Conservation (phyloP, 2,888 invertebrate genomes). For the Eupsilia transversa region DNA sequence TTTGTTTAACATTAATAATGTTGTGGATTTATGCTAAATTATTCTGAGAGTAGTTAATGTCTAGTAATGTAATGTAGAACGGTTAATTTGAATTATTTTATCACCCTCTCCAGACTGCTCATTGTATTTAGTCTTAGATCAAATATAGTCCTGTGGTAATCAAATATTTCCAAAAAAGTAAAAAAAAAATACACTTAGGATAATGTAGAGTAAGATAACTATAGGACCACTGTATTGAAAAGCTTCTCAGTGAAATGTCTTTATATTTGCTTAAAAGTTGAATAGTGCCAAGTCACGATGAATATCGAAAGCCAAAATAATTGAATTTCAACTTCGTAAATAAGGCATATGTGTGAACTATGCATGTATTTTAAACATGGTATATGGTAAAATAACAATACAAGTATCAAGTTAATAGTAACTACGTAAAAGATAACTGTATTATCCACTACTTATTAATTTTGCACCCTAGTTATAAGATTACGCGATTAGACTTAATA, state of each 20-base stretch:
- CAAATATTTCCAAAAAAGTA: slow-evolving; percentile 85
- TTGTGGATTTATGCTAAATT: slow-evolving; percentile 90
- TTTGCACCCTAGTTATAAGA: slow-evolving; percentile 88
- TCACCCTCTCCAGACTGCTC: slow-evolving; percentile 90
- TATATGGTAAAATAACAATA: slow-evolving; percentile 63
- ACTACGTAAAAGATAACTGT: slow-evolving; percentile 73
- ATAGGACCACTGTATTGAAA: slow-evolving; percentile 85
- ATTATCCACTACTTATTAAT: slow-evolving; percentile 83
- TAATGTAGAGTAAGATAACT: slow-evolving; percentile 84
- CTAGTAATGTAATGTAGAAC: slow-evolving; percentile 83
- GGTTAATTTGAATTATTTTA: slow-evolving; percentile 85
- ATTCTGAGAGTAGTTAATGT: slow-evolving; percentile 88
- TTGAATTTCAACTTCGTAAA: slow-evolving; percentile 62
- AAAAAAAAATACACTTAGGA: slow-evolving; percentile 85
- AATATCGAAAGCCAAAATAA: slow-evolving; percentile 84
- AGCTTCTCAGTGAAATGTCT: slow-evolving; percentile 79
- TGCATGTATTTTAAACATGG: slow-evolving; percentile 54
- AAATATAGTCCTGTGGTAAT: slow-evolving; percentile 87
- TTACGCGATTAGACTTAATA: slow-evolving; percentile 80
- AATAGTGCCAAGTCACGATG: slow-evolving; percentile 81
- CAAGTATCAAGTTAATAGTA: slow-evolving; percentile 68
- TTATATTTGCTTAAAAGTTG: slow-evolving; percentile 73
- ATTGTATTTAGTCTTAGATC: slow-evolving; percentile 87
- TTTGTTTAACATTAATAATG: slow-evolving; percentile 90
- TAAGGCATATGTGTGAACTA: slow-evolving; percentile 59